phyloP scores from a whole-genome alignment of 1,140 invertebrate genomes.

The Hypsibius dujardini region DNA sequence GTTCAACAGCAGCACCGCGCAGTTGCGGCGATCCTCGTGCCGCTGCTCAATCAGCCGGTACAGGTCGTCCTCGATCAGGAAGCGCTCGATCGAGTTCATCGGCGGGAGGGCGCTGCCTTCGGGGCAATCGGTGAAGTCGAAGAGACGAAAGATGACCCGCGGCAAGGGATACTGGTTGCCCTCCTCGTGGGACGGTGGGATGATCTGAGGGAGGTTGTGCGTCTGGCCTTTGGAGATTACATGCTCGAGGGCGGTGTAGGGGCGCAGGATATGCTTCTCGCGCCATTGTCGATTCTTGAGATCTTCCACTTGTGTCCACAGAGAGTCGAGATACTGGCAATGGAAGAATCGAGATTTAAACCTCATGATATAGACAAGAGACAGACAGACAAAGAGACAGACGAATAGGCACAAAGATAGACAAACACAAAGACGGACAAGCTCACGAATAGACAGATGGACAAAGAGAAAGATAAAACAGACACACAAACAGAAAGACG shows the following conservation, averaged over 20 bases:
- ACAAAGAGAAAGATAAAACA: too few species aligned
- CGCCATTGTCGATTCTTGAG: slow-evolving; percentile 83
- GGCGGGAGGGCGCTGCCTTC: slow-evolving; percentile 56
- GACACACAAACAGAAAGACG: too few species aligned
- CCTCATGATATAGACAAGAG: too few species aligned
- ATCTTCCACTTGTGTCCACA: slow-evolving; percentile 88
- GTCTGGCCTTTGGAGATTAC: slow-evolving; percentile 83
- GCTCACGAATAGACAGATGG: too few species aligned
- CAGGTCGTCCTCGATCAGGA: slow-evolving; percentile 90
- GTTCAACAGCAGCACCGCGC: slow-evolving; percentile 29
- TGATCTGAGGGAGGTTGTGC: slow-evolving; percentile 73
- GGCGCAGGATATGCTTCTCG: slow-evolving; percentile 83
- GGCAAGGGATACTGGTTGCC: slow-evolving; percentile 71
- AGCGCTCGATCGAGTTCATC: slow-evolving; percentile 88
- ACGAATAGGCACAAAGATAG: too few species aligned
- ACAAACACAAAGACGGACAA: too few species aligned
- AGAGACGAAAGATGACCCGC: slow-evolving; percentile 68
- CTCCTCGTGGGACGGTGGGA: slow-evolving; percentile 76
- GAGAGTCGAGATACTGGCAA: slow-evolving; percentile 66
- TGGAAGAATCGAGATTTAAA: slow-evolving; percentile 13
- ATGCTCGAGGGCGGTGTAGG: slow-evolving; percentile 85
- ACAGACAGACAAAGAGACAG: too few species aligned
- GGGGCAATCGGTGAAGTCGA: slow-evolving; percentile 96
- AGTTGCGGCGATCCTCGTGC: slow-evolving; percentile 75
- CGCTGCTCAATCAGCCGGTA: slow-evolving; percentile 78